Base-by-base conservation (phyloP, 2,797 vertebrate genomes). In the Rhabdophis nuchalis region DNA sequence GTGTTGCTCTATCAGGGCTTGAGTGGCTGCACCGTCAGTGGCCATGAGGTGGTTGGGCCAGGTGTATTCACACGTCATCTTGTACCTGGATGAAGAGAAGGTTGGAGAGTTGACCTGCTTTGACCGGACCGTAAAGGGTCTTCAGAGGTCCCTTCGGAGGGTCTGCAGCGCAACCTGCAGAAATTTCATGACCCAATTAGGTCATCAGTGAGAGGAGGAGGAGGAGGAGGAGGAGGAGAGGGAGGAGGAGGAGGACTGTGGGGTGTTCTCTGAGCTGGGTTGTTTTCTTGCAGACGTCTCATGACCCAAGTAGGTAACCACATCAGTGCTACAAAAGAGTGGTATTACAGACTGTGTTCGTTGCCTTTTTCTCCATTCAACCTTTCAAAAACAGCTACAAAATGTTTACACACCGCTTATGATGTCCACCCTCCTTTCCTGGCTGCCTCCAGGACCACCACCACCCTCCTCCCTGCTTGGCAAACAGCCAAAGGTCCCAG, bases 41-140 rank as follows among this genome's bases (percentile, higher is more conserved):
- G 56, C 93, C 98, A 99, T 98, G 95, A 99, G 97, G 96, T 99
- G 99, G 95, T 99, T 98, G 10, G 99, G 99, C 99, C 99, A 99
- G 0, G 99, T 99, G 97, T 99, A 99, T 96, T 99, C 99, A 0
- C 98, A 99, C 0, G 99, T 99, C 99, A 99, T 99, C 95, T 99
- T 99, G 92, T 99, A 99, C 94, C 98, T 99, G 88, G 10, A 2
- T 6, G 29, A 12, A 29, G 27, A 72, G 32, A 57, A 23, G 20
- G 16, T 4, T 85, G 36, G 68, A 58, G 1, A 52, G 4, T 20
- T 56, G 41, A n/a, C 72, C 0, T 41, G 32, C 32, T 41, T 10
- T 41, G 36, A 23, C 18, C 1, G 1, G 72, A 9, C 18, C 0
- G 9, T 1, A 41, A 9, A 23, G 4, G 9, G 18, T 36, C 20